These are phyloP conservation scores for Colaptes auratus DNA, from an alignment of 2,113 vertebrate species.

Conservation along the genomic window DNA sequence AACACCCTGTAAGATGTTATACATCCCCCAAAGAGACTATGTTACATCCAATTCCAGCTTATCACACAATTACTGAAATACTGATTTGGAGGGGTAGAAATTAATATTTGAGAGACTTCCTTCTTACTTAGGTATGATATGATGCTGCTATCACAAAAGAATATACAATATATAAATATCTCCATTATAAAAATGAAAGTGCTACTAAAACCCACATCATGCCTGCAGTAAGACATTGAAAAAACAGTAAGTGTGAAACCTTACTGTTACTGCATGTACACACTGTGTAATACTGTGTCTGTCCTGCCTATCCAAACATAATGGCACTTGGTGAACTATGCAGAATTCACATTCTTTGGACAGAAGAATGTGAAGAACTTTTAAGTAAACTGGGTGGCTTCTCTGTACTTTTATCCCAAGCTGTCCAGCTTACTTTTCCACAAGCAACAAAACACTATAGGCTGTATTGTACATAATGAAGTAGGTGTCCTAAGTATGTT, in stretches of 20 bases:
- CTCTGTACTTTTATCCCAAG: not conserved
- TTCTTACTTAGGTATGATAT: not conserved
- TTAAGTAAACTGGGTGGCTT: not conserved
- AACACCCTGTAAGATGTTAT: not conserved
- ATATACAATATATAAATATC: not conserved
- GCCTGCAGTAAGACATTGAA: not conserved
- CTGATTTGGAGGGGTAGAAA: not conserved
- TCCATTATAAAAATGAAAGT: not conserved
- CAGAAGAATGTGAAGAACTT: not conserved
- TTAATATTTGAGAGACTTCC: not conserved
- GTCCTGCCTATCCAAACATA: not conserved
- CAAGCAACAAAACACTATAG: not conserved
- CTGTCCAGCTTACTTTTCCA: not conserved
- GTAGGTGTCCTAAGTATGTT: not conserved
- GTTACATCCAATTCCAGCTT: not conserved
- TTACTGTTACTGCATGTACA: not conserved
- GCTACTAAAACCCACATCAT: not conserved
- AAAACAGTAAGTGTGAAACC: not conserved
- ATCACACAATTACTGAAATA: not conserved
- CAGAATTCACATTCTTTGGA: not conserved
- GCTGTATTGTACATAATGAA: fast-evolving
- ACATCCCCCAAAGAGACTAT: not conserved
- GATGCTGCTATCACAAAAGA: not conserved
- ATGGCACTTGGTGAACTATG: not conserved
- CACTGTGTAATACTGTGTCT: not conserved